Conservation (phyloP, 1,140 invertebrate genomes). For the Pararge aegeria region DNA sequence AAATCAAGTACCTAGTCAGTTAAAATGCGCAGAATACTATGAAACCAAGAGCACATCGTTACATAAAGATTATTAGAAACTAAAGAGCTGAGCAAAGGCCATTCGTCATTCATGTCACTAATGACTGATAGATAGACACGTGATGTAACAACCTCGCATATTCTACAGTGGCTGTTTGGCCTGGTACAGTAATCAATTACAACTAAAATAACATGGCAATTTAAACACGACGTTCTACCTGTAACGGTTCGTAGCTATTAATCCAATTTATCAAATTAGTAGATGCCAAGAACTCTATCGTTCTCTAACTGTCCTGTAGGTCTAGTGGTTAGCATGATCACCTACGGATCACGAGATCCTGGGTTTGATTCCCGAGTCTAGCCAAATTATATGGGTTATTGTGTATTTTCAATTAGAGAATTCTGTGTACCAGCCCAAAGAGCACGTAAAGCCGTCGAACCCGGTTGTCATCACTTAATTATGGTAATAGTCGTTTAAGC, state of each 20-base stretch:
- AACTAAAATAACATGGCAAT: neutral
- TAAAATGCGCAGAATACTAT: neutral
- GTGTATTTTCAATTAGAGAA: too few relatives aligned
- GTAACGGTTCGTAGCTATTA: neutral
- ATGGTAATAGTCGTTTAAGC: too few relatives aligned
- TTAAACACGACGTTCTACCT: neutral
- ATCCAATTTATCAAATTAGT: constrained; percentile 2
- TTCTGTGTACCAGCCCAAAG: too few relatives aligned
- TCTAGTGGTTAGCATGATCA: too few relatives aligned
- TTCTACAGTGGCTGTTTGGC: neutral
- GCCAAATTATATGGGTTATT: too few relatives aligned
- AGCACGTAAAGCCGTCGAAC: too few relatives aligned
- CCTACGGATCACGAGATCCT: too few relatives aligned
- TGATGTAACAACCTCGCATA: constrained; percentile 8
- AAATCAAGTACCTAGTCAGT: neutral
- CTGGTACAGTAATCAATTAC: constrained; percentile 15
- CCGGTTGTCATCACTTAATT: too few relatives aligned
- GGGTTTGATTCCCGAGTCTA: too few relatives aligned
- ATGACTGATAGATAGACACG: constrained; percentile 1
- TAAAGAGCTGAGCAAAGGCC: constrained; percentile 14
- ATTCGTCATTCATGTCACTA: constrained; percentile 18
- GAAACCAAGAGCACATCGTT: neutral
- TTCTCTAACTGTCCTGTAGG: too few relatives aligned
- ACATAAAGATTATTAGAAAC: constrained; percentile 13
- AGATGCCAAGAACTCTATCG: neutral